phyloP scores from a whole-genome alignment of 2,113 vertebrate species.

The Marmota monax region DNA sequence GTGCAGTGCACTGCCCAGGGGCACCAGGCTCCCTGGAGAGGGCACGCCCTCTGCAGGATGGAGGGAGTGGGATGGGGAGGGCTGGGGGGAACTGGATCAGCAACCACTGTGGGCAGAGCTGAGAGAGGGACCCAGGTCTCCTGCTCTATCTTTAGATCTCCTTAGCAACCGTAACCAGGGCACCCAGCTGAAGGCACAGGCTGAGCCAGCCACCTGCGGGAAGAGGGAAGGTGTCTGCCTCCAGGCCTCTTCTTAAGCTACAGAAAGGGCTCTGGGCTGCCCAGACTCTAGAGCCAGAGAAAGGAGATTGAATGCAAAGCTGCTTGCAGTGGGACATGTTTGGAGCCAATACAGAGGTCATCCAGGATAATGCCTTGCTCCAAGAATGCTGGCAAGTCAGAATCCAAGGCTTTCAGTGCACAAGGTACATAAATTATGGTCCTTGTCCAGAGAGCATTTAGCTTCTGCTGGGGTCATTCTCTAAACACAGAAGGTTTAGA shows the following conservation, averaged over 20 bases:
- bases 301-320: background rate
- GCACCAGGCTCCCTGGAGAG: background rate
- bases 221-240: constrained; percentile 39
- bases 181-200: background rate
- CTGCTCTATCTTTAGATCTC: constrained; percentile 84
- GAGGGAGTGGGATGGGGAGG: background rate
- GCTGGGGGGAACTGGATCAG: background rate
- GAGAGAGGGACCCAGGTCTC: constrained; percentile 80
- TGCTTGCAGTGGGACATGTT: background rate
- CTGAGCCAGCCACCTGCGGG: constrained; percentile 48
- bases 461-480: background rate
- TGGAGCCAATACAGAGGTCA: background rate
- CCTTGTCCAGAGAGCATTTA: background rate
- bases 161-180: constrained; percentile 80
- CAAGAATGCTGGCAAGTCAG: background rate
- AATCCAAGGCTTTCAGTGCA: background rate
- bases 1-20: background rate
- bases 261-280: constrained; percentile 45
- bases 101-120: constrained; percentile 70
- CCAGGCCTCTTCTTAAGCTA: constrained; percentile 33
- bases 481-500: background rate
- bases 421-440: background rate
- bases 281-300: constrained; percentile 44
- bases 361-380: background rate
- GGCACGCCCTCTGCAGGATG: background rate